phyloP scores from a whole-genome alignment of 2,888 invertebrate species.

The Aplocera efformata region DNA sequence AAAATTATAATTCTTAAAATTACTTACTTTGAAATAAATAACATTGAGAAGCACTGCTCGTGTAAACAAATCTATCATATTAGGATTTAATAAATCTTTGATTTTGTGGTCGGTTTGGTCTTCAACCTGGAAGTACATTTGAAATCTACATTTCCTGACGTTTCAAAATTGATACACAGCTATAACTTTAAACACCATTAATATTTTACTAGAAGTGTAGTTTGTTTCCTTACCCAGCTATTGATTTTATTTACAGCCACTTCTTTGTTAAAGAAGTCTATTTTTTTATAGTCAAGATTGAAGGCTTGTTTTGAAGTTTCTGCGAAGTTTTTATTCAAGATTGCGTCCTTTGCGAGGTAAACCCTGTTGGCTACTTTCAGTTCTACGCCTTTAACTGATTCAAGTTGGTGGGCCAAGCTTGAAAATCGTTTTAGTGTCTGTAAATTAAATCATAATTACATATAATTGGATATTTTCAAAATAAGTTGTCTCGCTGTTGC shows the following conservation, averaged over 20 bases:
- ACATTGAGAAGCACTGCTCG: slow-evolving; percentile 89
- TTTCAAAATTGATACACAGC: neutral
- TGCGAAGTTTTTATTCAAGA: slow-evolving; percentile 78
- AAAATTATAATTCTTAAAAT: too few species aligned
- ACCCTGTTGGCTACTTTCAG: slow-evolving; percentile 85
- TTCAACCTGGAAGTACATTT: slow-evolving; percentile 56
- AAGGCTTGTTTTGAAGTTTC: slow-evolving; percentile 79
- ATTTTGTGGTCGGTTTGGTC: slow-evolving; percentile 63
- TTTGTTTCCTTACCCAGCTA: slow-evolving; percentile 78
- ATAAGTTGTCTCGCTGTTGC: too few species aligned
- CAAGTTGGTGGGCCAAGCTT: slow-evolving; percentile 35
- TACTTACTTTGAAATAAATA: slow-evolving; percentile 87
- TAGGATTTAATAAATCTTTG: slow-evolving; percentile 80
- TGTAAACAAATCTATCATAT: slow-evolving; percentile 72
- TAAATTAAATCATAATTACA: slow-evolving; percentile 17
- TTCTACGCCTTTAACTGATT: slow-evolving; percentile 67
- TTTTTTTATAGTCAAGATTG: slow-evolving; percentile 78
- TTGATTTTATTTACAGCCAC: slow-evolving; percentile 84
- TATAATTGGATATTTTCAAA: too few species aligned
- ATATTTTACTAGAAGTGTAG: too few species aligned
- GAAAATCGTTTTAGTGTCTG: slow-evolving; percentile 55
- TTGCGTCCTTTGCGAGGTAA: slow-evolving; percentile 75
- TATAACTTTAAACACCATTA: too few species aligned
- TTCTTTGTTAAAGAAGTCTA: slow-evolving; percentile 79
- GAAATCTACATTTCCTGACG: too few species aligned